Percentiles rank a stretch among this genome's conserved stretches.
These are phyloP conservation scores for Psittacula cyanocephala DNA, from an alignment of 2,113 vertebrate genomes.

Conservation along the genomic window DNA sequence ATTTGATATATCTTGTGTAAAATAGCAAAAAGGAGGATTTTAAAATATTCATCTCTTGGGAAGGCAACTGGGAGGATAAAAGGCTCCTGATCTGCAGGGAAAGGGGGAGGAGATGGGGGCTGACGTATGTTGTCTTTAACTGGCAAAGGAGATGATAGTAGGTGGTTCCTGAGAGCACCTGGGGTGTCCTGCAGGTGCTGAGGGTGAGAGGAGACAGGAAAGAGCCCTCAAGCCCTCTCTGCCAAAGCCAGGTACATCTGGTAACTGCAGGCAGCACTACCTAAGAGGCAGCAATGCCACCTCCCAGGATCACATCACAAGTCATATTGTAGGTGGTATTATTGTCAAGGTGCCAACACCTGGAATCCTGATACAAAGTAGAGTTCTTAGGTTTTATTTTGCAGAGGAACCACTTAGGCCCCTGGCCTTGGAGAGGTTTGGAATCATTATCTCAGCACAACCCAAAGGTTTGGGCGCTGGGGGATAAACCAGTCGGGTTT, in stretches of 20 bases:
- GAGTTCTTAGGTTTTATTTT: background rate
- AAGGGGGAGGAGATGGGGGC: background rate
- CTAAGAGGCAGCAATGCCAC: background rate
- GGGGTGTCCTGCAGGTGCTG: background rate
- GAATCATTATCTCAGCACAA: background rate
- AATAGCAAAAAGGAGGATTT: constrained; percentile 3
- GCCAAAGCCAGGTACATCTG: background rate
- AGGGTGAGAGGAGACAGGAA: background rate
- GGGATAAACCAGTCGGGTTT: background rate
- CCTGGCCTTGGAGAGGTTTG: background rate
- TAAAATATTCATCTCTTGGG: constrained; percentile 50
- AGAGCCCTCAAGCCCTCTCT: background rate
- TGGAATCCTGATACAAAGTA: background rate
- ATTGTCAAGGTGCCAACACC: background rate
- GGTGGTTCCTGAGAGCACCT: background rate
- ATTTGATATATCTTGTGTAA: constrained; percentile 32
- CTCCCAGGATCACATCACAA: background rate
- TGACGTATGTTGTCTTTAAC: background rate
- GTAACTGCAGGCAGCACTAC: background rate
- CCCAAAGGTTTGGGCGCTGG: background rate
- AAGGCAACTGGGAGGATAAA: background rate
- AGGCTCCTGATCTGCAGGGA: background rate
- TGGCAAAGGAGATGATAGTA: background rate
- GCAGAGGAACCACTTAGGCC: background rate
- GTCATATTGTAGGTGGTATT: rapidly evolving